Conservation (phyloP, 2,888 invertebrate genomes). For the Cephus spinipes region DNA sequence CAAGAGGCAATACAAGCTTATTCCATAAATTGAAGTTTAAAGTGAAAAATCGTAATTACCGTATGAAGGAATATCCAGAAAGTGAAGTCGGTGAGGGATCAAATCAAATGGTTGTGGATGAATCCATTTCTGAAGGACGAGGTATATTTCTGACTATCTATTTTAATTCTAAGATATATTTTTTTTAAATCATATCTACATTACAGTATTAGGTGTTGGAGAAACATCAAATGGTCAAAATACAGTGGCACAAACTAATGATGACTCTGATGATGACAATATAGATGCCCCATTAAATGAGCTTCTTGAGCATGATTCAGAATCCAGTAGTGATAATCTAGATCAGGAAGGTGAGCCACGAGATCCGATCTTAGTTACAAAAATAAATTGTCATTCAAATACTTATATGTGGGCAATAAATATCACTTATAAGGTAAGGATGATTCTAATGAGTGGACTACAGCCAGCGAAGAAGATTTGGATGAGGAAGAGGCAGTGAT, state of each 20-base stretch:
- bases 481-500: slow-evolving; percentile 61
- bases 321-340: slow-evolving; percentile 13
- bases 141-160: slow-evolving; percentile 13
- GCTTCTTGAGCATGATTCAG: slow-evolving; percentile 18
- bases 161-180: neutral
- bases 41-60: slow-evolving; percentile 52
- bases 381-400: neutral
- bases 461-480: slow-evolving; percentile 50
- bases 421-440: slow-evolving; percentile 28
- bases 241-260: neutral
- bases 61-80: slow-evolving; percentile 33
- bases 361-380: slow-evolving; percentile 17
- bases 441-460: slow-evolving; percentile 44
- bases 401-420: neutral
- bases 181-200: neutral
- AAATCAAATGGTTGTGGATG: slow-evolving; percentile 25
- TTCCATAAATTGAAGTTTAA: slow-evolving; percentile 47
- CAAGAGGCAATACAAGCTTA: slow-evolving; percentile 21
- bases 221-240: slow-evolving; percentile 10
- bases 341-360: slow-evolving; percentile 9
- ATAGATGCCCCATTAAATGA: slow-evolving; percentile 2
- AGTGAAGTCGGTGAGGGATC: slow-evolving; percentile 33
- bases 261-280: slow-evolving; percentile 25
- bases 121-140: slow-evolving; percentile 24
- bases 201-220: neutral